Conservation (phyloP, 1,140 invertebrate genomes). For the Drosophila obscura region DNA sequence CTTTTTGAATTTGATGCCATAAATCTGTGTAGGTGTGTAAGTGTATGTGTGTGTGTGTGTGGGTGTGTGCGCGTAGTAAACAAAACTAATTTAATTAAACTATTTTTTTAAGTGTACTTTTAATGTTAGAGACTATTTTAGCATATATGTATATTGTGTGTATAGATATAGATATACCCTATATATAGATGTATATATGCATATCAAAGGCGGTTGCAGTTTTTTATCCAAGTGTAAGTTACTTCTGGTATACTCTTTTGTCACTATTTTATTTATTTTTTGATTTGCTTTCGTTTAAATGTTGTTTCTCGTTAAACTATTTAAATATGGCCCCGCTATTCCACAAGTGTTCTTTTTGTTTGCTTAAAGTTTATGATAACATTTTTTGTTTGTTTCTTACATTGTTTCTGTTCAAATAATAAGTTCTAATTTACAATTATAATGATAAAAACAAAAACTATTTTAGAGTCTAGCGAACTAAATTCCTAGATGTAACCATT, state of each 20-base stretch:
- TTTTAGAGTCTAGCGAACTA: conserved; percentile 48
- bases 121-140: conserved; percentile 71
- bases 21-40: conserved; percentile 49
- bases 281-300: conserved; percentile 34
- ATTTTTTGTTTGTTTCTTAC: conserved; percentile 46
- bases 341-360: conserved; percentile 74
- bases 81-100: conserved; percentile 79
- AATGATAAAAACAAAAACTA: conserved; percentile 42
- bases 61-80: conserved; percentile 68
- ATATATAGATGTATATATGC: conserved; percentile 58
- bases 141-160: conserved; percentile 49
- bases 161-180: conserved; percentile 36
- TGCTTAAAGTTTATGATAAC: conserved; percentile 76
- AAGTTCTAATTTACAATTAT: conserved; percentile 6
- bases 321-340: conserved; percentile 84
- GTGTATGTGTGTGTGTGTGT: conserved; percentile 29
- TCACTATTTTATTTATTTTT: conserved; percentile 39
- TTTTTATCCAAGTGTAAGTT: conserved; percentile 63
- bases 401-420: conserved; percentile 20
- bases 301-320: conserved; percentile 58
- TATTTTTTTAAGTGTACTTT: conserved; percentile 56
- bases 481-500: conserved; percentile 50
- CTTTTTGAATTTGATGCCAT: conserved; percentile 69
- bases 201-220: conserved; percentile 79
- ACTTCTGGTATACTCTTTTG: conserved; percentile 53